These are phyloP conservation scores for Danionella dracula DNA, from an alignment of 2,797 vertebrate species.

Conservation along the genomic window DNA sequence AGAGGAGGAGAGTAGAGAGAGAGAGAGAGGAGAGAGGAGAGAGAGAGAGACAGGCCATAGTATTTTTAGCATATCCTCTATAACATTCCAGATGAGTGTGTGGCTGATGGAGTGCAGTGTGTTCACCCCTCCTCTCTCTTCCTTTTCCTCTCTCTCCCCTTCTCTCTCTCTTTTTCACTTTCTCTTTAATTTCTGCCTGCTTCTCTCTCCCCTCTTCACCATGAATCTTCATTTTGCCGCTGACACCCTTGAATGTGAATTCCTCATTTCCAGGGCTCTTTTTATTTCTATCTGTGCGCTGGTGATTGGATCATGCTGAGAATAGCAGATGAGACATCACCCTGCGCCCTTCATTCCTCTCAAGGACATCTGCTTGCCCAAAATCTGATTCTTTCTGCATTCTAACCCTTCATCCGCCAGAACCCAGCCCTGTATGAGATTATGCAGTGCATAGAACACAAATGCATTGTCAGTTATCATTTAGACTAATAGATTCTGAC, in stretches of 20 bases:
- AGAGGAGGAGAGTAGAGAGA: too few relatives aligned
- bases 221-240: constrained; percentile 90
- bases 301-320: constrained; percentile 93
- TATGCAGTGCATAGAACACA: too few relatives aligned
- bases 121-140: constrained; percentile 55
- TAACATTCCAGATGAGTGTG: constrained; percentile 74
- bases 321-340: constrained; percentile 94
- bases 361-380: constrained; percentile 89
- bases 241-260: constrained; percentile 94
- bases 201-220: constrained; percentile 77
- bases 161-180: constrained; percentile 68
- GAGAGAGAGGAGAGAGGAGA: neutral
- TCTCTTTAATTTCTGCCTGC: constrained; percentile 84
- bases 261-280: constrained; percentile 89
- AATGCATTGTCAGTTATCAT: too few relatives aligned
- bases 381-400: constrained; percentile 80
- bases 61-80: constrained; percentile 74
- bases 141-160: constrained; percentile 47
- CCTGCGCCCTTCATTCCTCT: constrained; percentile 81
- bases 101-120: constrained; percentile 75
- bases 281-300: constrained; percentile 95
- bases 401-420: constrained; percentile 69
- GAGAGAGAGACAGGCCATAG: neutral
- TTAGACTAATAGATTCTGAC: too few relatives aligned
- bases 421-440: too few relatives aligned